Base-by-base conservation (phyloP, 1,140 invertebrate genomes). In the Batillaria attramentaria region DNA sequence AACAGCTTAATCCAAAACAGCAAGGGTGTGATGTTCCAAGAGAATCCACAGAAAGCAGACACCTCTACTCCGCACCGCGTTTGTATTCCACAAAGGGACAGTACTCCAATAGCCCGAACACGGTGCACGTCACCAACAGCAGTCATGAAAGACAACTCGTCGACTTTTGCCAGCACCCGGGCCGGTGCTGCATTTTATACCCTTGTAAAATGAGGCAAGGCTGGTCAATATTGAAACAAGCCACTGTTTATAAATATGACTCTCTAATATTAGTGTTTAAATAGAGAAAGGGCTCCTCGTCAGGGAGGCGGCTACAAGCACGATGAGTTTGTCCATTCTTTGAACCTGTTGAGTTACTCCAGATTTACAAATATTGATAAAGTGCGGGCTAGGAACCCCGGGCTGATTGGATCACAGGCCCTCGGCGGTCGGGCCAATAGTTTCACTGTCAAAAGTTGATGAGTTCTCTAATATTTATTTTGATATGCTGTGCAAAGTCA, bases 331-430 rank as follows among this genome's bases (percentile, higher is more conserved):
- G 72, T 57, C 72, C 72, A 75, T 57, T 65, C 57, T 65, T 75
- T 75, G 73, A 75, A 75, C 73, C 73, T 75, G 73, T 75, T 42
- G 73, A 50, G 57, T 16, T 54, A 39, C 50, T 75, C 73, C 73
- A 65, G 73, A 75, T 75, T 75, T 75, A 75, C 73, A 75, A 75
- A 75, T 75, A 75, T 75, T 75, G 73, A 75, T 75, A 75, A 75
- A 75, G 73, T 62, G 73, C 20, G 66, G 13, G 72, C 33, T 57
- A 60, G 72, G 35, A 70, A 42, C 68, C 68, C 41, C 68, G 42
- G 68, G 6, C 5, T 70, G 73, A 75, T 75, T 65, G 57, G 73
- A 75, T 75, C 73, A 75, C 73, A 43, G 57, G 68, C 68, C 68
- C 35, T n/a, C 37, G 68, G 68, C 68, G 68, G 24, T 39, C 57